Conservation (phyloP, 2,797 vertebrate species). For the Orientallactaga sibirica region DNA sequence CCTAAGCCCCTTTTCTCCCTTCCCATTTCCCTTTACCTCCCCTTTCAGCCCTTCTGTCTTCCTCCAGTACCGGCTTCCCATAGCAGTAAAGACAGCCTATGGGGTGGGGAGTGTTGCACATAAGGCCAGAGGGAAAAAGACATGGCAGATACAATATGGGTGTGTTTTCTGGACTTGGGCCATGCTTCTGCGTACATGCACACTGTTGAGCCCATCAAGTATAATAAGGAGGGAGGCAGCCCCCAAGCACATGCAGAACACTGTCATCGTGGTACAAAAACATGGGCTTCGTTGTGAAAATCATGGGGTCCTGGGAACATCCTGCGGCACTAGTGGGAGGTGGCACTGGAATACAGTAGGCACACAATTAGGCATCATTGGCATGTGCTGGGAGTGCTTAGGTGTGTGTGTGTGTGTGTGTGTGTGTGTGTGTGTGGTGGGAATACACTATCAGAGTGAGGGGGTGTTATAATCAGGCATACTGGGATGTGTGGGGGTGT, state of each 20-base stretch:
- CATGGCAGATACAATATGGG: not conserved
- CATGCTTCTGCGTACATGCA: rapidly evolving
- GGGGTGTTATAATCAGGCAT: constrained; percentile 63
- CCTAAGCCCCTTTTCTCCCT: not conserved
- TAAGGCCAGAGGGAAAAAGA: not conserved
- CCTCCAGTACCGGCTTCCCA: not conserved
- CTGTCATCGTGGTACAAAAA: rapidly evolving
- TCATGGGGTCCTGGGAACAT: not conserved
- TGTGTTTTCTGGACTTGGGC: not conserved
- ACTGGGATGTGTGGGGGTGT: constrained; percentile 71
- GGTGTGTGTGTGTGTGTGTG: not conserved
- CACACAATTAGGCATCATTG: not conserved
- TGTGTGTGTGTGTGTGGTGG: constrained; percentile 15
- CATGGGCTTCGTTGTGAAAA: not conserved
- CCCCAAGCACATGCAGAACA: rapidly evolving
- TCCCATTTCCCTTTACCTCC: not conserved
- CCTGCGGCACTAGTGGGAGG: not conserved
- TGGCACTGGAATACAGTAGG: not conserved
- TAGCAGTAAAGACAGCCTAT: not conserved
- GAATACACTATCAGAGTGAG: constrained; percentile 46
- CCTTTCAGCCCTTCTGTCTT: not conserved
- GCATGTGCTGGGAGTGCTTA: constrained; percentile 1
- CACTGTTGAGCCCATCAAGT: not conserved
- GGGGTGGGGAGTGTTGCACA: not conserved
- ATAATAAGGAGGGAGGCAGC: rapidly evolving